Percentiles rank a stretch among this genome's conserved stretches.
Conservation (phyloP, 2,797 vertebrate genomes). For the Ataeniobius toweri region DNA sequence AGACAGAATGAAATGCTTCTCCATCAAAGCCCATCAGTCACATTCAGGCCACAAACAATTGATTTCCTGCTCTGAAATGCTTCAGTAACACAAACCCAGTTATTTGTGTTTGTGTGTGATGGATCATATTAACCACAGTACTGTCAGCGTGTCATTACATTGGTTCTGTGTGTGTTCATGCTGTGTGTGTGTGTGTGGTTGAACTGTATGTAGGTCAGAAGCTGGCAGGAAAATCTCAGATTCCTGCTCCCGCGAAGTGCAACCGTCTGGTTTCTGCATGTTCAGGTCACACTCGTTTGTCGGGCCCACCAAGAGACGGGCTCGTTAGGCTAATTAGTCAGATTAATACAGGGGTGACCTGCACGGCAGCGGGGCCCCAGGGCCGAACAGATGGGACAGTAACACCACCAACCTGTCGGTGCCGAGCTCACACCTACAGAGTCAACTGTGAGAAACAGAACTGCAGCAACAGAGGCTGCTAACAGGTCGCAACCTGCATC, state of each 20-base stretch:
- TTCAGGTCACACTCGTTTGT: constrained; percentile 57
- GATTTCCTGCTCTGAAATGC: constrained; percentile 17
- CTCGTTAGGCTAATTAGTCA: constrained; percentile 68
- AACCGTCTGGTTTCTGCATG: constrained; percentile 48
- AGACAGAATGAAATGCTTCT: background rate
- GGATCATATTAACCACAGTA: constrained; percentile 22
- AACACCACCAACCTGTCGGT: constrained; percentile 46
- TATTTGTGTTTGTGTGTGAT: constrained; percentile 25
- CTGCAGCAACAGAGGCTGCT: background rate
- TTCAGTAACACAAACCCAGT: constrained; percentile 2
- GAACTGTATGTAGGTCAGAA: constrained; percentile 57
- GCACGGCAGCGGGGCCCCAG: constrained; percentile 26
- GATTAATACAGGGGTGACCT: constrained; percentile 64
- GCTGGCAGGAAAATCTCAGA: constrained; percentile 37
- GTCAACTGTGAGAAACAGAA: constrained; percentile 30
- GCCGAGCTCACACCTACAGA: constrained; percentile 31
- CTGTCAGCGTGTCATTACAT: constrained; percentile 29
- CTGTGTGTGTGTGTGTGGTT: background rate
- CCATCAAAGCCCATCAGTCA: constrained; percentile 5
- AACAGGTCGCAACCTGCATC: no score
- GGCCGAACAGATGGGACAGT: constrained; percentile 65
- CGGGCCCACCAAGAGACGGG: constrained; percentile 56
- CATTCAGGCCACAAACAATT: constrained; percentile 2
- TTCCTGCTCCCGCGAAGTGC: constrained; percentile 36
- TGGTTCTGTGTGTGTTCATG: constrained; percentile 7